These are phyloP conservation scores for Melikaiella ostensackeni DNA, from an alignment of 2,888 invertebrate genomes.

Conservation along the genomic window DNA sequence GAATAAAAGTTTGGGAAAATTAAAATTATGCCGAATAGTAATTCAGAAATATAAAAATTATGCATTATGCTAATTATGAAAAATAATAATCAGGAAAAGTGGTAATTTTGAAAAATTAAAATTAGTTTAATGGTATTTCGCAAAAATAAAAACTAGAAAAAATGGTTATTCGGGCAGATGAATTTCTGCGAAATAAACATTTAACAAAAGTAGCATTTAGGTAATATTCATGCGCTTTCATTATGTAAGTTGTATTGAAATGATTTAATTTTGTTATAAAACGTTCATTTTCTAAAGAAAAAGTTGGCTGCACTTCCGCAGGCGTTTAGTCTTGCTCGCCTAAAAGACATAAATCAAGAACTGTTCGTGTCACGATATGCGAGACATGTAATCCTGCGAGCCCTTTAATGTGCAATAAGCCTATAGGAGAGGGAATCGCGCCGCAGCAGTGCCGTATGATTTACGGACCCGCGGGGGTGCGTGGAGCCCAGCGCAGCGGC, in stretches of 20 bases:
- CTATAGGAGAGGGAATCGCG: conserved; percentile 44
- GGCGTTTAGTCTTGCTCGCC: conserved; percentile 39
- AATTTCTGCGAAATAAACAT: too few species aligned
- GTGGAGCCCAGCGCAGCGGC: conserved; percentile 44
- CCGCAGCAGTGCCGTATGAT: conserved; percentile 44
- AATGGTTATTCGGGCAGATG: too few species aligned
- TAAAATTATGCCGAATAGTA: too few species aligned
- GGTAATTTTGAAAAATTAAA: too few species aligned
- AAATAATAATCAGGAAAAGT: too few species aligned
- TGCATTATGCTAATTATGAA: too few species aligned
- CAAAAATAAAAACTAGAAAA: too few species aligned
- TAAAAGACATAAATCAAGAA: conserved; percentile 54
- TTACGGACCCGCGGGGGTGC: conserved; percentile 52
- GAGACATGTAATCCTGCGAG: conserved; percentile 51
- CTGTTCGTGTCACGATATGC: conserved; percentile 52
- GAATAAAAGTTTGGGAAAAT: too few species aligned
- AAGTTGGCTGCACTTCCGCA: conserved; percentile 15
- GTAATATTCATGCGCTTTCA: neutral
- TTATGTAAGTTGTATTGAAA: neutral
- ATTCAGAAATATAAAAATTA: too few species aligned
- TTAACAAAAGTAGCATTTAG: too few species aligned
- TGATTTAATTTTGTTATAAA: neutral
- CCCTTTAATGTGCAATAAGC: conserved; percentile 57
- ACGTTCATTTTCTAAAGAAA: conserved; percentile 8
- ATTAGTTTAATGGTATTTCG: too few species aligned